These are phyloP conservation scores for Condylostylus longicornis DNA, from an alignment of 1,140 invertebrate species.

Conservation along the genomic window DNA sequence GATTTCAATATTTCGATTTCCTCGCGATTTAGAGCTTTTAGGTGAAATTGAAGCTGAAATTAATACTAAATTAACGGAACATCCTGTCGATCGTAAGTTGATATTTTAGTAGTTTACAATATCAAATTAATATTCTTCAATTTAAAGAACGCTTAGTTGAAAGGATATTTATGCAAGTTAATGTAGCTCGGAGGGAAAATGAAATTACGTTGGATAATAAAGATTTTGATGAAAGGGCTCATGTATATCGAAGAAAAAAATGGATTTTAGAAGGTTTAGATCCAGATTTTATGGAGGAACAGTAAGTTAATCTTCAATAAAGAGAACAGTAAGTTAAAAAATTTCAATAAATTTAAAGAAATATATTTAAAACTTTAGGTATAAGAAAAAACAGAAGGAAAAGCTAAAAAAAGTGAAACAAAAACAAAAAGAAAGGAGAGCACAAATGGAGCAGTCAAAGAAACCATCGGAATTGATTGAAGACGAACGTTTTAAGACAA, in stretches of 20 bases:
- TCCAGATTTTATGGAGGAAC: constrained; percentile 55
- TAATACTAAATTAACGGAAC: constrained; percentile 70
- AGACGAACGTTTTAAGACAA: constrained; percentile 24
- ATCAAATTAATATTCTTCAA: neutral
- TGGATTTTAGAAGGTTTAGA: constrained; percentile 71
- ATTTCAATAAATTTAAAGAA: no score
- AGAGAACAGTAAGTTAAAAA: neutral
- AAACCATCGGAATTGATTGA: constrained; percentile 13
- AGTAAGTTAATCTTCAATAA: constrained; percentile 23
- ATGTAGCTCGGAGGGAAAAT: constrained; percentile 77
- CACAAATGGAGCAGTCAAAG: constrained; percentile 8
- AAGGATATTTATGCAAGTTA: constrained; percentile 75
- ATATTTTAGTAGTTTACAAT: neutral
- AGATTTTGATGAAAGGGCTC: constrained; percentile 77
- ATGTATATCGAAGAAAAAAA: constrained; percentile 77
- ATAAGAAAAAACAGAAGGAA: constrained; percentile 27
- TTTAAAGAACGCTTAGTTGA: constrained; percentile 28
- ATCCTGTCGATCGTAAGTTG: constrained; percentile 61
- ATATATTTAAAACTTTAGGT: constrained; percentile 10
- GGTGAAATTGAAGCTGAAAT: constrained; percentile 75
- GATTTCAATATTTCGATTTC: constrained; percentile 74
- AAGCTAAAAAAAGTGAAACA: constrained; percentile 18
- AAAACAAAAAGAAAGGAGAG: constrained; percentile 17
- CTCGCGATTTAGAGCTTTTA: constrained; percentile 75
- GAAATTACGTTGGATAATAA: constrained; percentile 82